phyloP scores from a whole-genome alignment of 1,140 invertebrate genomes.

The Drosophila grimshawi region DNA sequence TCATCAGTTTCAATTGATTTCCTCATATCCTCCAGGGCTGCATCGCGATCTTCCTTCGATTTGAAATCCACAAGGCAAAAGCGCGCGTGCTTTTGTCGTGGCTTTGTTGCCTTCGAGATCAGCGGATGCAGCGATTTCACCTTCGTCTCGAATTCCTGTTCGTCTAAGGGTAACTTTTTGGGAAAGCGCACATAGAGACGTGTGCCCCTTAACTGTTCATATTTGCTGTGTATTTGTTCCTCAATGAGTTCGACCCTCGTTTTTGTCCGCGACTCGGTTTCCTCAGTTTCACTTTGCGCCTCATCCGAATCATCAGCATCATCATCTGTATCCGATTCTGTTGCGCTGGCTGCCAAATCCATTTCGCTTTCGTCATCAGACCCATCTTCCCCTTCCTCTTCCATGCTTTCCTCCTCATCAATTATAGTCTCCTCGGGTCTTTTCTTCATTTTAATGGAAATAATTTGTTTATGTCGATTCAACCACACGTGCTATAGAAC shows the following conservation, averaged over 20 bases:
- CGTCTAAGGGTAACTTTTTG: constrained; percentile 64
- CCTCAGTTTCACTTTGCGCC: neutral
- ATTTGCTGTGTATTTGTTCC: constrained; percentile 66
- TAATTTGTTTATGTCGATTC: constrained; percentile 38
- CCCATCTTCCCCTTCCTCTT: constrained; percentile 20
- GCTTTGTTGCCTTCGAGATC: constrained; percentile 62
- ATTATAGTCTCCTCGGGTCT: constrained; percentile 28
- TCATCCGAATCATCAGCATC: constrained; percentile 1
- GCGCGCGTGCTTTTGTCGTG: constrained; percentile 75
- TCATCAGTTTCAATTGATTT: constrained; percentile 43
- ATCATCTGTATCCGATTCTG: constrained; percentile 63
- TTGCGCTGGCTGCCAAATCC: constrained; percentile 64
- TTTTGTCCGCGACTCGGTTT: constrained; percentile 5
- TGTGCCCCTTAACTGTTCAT: constrained; percentile 67
- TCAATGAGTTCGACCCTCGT: constrained; percentile 54
- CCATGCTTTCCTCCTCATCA: constrained; percentile 35
- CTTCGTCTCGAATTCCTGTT: constrained; percentile 61
- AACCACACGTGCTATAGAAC: constrained; percentile 24
- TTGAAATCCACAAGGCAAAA: constrained; percentile 76
- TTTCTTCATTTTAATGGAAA: constrained; percentile 55
- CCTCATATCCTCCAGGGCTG: constrained; percentile 53
- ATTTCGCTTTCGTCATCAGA: constrained; percentile 43
- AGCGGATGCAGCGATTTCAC: constrained; percentile 60
- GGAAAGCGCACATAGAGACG: constrained; percentile 73
- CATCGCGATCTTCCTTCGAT: constrained; percentile 60